Conservation (phyloP, 2,888 invertebrate genomes). For the Lepidochrysops patricia region DNA sequence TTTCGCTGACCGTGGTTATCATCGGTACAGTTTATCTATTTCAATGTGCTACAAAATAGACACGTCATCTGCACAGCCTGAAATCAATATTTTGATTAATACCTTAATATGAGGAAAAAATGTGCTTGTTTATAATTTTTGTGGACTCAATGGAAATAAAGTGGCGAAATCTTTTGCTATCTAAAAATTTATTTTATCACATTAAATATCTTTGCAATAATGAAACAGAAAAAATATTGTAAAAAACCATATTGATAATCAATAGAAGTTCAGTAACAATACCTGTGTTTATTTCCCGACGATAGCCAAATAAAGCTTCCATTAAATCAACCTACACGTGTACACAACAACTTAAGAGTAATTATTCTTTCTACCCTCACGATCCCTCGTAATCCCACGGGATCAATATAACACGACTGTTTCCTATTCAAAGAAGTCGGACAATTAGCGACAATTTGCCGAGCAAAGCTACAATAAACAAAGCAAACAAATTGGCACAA, state of each 20-base stretch:
- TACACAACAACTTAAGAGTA: background rate
- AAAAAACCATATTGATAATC: background rate
- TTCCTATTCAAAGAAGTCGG: background rate
- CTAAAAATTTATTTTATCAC: no score
- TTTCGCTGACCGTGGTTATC: background rate
- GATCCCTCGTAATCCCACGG: background rate
- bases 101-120: no score
- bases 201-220: no score
- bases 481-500: slow-evolving; percentile 3
- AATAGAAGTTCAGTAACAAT: background rate
- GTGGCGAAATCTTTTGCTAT: no score
- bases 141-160: no score
- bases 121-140: no score
- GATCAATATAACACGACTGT: background rate
- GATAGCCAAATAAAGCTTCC: background rate
- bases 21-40: no score
- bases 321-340: background rate
- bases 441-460: background rate
- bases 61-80: no score
- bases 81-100: no score
- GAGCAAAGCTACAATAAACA: background rate
- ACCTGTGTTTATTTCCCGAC: background rate
- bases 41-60: no score
- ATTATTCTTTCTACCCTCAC: background rate
- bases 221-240: no score